Percentiles rank a stretch among this genome's conserved stretches.
phyloP scores from a whole-genome alignment of 2,888 invertebrate species.

The Augiades crinisus region DNA sequence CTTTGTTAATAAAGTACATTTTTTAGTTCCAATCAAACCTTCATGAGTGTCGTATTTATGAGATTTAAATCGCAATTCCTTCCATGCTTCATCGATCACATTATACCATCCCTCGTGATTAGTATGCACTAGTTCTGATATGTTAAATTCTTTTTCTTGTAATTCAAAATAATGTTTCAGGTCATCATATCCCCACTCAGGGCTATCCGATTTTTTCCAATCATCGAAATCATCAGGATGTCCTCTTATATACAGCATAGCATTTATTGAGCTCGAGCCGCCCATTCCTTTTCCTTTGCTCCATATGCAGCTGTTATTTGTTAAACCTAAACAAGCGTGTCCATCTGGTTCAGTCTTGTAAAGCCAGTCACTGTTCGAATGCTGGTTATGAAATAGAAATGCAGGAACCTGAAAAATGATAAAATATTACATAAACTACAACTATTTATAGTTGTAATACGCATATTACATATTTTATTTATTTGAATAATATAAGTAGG shows the following conservation, averaged over 20 bases:
- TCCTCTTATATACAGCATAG: slow-evolving; percentile 83
- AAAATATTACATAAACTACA: background rate
- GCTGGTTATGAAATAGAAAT: slow-evolving; percentile 49
- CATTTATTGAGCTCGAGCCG: slow-evolving; percentile 82
- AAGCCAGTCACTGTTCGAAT: slow-evolving; percentile 73
- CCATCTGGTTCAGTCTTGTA: slow-evolving; percentile 68
- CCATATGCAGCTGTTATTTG: slow-evolving; percentile 70
- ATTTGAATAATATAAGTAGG: too few relatives aligned
- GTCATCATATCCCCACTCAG: slow-evolving; percentile 77
- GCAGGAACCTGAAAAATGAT: slow-evolving; percentile 52
- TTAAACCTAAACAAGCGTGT: slow-evolving; percentile 56
- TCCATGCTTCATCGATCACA: slow-evolving; percentile 51
- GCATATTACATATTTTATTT: background rate
- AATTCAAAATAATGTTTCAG: slow-evolving; percentile 65
- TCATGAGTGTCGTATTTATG: slow-evolving; percentile 43
- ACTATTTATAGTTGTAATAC: too few relatives aligned
- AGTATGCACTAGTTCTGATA: slow-evolving; percentile 27
- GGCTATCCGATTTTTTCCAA: slow-evolving; percentile 78
- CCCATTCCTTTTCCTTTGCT: slow-evolving; percentile 84
- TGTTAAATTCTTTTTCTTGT: slow-evolving; percentile 53
- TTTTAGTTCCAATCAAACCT: slow-evolving; percentile 66
- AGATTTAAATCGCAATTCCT: slow-evolving; percentile 53
- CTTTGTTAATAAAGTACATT: slow-evolving; percentile 63
- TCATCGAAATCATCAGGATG: slow-evolving; percentile 75
- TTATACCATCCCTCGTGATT: slow-evolving; percentile 41